Base-by-base conservation (phyloP, 2,888 invertebrate species). In the Ypsolopha sequella region DNA sequence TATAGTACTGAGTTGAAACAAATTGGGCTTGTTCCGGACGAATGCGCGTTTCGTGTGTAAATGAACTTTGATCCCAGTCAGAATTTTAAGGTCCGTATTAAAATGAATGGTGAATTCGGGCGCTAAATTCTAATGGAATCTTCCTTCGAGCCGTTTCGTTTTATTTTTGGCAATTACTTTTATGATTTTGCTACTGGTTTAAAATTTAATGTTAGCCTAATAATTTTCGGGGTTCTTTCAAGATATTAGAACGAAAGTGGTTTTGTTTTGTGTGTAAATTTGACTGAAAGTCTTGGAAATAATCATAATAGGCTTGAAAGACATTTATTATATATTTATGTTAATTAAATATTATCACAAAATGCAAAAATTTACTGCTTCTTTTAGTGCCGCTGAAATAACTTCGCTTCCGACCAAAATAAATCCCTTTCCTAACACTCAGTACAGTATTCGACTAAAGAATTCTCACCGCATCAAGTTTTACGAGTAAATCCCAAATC, bases 31-130 rank as follows among this genome's bases (percentile, higher is more conserved):
- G 68, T 62, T 64, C 61, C 66, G 60, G 60, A 65, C 70, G 66
- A 64, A 68, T 63, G 62, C 62, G 63, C 61, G 62, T 64, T 80
- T 78, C 71, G 64, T 65, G 66, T 71, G 66, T 65, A 73, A 79
- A 80, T 68, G 70, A 68, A 68, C 65, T 63, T 62, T 69, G 68
- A 75, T 75, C 66, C 66, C 60, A 58, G 10, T 11, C 14, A 61
- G 61, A 71, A 70, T 71, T 73, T 66, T 68, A 68, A 68, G 67
- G 61, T 43, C 36, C 65, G 9, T 64, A 69, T 68, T 75, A 64
- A 70, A 75, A 72, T 58, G 60, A 64, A 64, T 61, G 60, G 65
- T 66, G 73, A 77, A 75, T 76, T 76, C 66, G 52, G 60, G 60
- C 53, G 39, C 46, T 46, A 13, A 43, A 43, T 43, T n/a, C 14